Base-by-base conservation (phyloP, 2,113 vertebrate genomes). In the Malaclemys terrapin region DNA sequence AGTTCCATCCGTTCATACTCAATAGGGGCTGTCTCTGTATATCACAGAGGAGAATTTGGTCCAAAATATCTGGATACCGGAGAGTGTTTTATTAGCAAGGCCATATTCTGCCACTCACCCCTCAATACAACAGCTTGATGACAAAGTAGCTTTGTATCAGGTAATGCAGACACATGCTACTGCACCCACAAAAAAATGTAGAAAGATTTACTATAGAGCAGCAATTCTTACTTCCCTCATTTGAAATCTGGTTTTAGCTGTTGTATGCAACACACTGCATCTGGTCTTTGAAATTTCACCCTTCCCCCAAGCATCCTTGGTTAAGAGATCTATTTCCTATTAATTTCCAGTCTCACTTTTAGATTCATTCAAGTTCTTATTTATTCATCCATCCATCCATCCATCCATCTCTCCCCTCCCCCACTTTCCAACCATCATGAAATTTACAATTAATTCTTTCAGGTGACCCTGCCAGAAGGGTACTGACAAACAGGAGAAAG, bases 361-460 rank as follows among this genome's bases (percentile, higher is more conserved):
- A 80, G 85, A 96, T 93, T 95, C 85, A 85, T 92, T 86, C 93
- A 88, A 96, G 95, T 52, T 96, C 96, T 97, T 98, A 95, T 97
- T 97, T 96, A 95, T 95, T 95, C 93, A 85, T 96, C 94, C 95
- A 84, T 95, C 93, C 96, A 85, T 95, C 93, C 96, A 84, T 85
- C 38, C 38, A 42, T 42, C n/a, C n/a, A n/a, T n/a, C n/a, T n/a
- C n/a, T n/a, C n/a, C n/a, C n/a, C n/a, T n/a, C n/a, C n/a, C 88
- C 89, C 82, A 95, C 95, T 94, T 89, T 85, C 94, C 97, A 81
- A 27, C 87, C 81, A 84, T 91, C 85, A 65, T 96, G 91, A 78
- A 97, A 96, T 97, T 90, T 59, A 96, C 97, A 92, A 97, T 97
- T 96, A 90, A 80, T 95, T 95, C 98, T 62, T 96, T 97, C 96